Evolutionary conservation across 1,140 invertebrate genomes (phyloP).

Genomic region (Leptinotarsa texana): DNA sequence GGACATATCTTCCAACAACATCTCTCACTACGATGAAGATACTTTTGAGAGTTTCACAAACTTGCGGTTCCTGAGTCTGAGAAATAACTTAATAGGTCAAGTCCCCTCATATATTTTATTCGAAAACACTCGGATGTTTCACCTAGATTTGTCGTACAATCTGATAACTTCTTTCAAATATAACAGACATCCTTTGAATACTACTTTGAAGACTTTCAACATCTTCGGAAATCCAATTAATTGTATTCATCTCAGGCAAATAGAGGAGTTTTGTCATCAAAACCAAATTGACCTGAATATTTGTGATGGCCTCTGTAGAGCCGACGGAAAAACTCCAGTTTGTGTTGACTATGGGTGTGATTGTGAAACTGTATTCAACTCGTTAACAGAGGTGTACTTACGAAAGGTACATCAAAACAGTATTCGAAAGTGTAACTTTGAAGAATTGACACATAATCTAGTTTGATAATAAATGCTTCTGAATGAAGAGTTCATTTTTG

Average conservation of each 20-base stretch:
- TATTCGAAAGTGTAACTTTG: background rate
- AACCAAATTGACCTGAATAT: background rate
- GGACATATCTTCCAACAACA: conserved; percentile 4
- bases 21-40: background rate
- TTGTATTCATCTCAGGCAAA: background rate
- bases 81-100: conserved; percentile 10
- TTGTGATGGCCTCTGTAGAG: background rate
- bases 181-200: background rate
- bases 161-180: conserved; percentile 9
- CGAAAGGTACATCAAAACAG: background rate
- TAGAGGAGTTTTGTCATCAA: conserved; percentile 4
- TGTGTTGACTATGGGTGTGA: conserved; percentile 12
- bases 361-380: background rate
- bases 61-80: background rate
- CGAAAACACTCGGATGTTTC: background rate
- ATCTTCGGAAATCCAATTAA: conserved; percentile 14
- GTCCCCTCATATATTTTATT: background rate
- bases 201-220: background rate
- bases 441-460: background rate
- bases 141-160: conserved; percentile 6
- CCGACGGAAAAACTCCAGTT: conserved; percentile 1
- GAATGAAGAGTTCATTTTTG: no score
- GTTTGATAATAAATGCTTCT: background rate
- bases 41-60: background rate
- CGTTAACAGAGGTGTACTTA: background rate